Conservation (phyloP, 2,797 vertebrate genomes). For the Brotogeris chrysoptera region DNA sequence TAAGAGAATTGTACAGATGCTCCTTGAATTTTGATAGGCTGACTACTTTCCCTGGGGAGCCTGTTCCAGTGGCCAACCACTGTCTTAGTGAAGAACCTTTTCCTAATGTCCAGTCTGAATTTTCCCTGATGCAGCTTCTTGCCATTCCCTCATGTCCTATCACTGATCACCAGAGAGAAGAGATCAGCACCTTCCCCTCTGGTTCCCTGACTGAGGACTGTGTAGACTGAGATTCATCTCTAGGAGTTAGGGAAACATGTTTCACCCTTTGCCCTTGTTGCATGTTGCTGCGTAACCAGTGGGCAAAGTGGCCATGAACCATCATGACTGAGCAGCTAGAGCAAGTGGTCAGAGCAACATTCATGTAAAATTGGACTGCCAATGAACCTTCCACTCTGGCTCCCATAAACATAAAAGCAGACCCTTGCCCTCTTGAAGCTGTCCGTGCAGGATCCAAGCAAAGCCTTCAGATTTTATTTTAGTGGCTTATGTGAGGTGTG, state of each 20-base stretch:
- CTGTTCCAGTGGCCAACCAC: background rate
- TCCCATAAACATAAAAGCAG: background rate
- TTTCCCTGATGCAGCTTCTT: background rate
- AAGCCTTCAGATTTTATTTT: background rate
- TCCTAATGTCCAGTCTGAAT: background rate
- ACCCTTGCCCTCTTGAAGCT: background rate
- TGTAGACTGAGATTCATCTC: background rate
- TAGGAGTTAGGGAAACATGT: background rate
- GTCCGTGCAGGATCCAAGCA: background rate
- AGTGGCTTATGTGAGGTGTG: background rate
- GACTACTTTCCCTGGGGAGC: background rate
- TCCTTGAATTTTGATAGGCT: background rate
- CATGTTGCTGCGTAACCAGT: accelerated
- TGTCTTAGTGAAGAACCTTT: background rate
- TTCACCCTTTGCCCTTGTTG: background rate
- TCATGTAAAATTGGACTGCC: background rate
- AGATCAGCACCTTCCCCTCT: background rate
- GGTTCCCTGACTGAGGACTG: background rate
- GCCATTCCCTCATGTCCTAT: accelerated
- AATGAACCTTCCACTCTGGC: background rate
- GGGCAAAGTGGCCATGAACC: background rate
- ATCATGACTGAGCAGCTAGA: background rate
- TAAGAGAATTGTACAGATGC: accelerated
- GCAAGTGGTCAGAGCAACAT: background rate
- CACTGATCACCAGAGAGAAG: background rate